Base-by-base conservation (phyloP, 2,113 vertebrate genomes). In the Trogon melanurus region DNA sequence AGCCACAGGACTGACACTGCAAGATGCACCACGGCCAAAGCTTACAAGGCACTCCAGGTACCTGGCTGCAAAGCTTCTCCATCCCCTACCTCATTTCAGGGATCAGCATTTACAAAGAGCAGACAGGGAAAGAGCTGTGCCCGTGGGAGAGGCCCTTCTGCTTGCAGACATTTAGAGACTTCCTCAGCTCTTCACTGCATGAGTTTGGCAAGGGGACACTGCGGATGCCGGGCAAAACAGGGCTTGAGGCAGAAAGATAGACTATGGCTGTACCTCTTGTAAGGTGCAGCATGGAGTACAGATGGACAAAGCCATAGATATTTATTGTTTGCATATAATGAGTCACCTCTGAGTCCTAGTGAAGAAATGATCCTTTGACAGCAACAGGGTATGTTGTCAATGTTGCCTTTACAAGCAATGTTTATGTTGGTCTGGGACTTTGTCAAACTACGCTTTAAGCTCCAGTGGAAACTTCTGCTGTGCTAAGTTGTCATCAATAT, bases 161-260 rank as follows among this genome's bases (percentile, higher is more conserved):
- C 0, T 0, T 34, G 32, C 0, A 5, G 23, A 32, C 23, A 14
- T 50, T 65, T 9, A 18, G 7, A 73, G 54, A 16, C 27, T 48
- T 64, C 15, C 16, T 71, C 45, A 81, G 29, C 23, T 72, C 36
- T 47, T 71, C 38, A 6, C 11, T 48, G 29, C 1, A 1, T 38
- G 48, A 60, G 20, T 38, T 34, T 71, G 50, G 44, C 64, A 84
- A 65, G 9, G 32, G 34, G 22, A 30, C 2, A 4, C 15, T 78
- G 51, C 41, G 44, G 25, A 36, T 66, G 19, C 11, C 47, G 83
- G 48, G 51, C 56, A 87, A 71, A 27, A 11, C 44, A 53, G 51
- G 26, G 8, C 20, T 69, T n/a, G 36, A 67, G 38, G 44, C n/a
- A 73, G 47, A 54, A 56, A 53, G 21, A 15, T 0, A n/a, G 29